Conservation (phyloP, 2,113 vertebrate species). For the Elgaria multicarinata region DNA sequence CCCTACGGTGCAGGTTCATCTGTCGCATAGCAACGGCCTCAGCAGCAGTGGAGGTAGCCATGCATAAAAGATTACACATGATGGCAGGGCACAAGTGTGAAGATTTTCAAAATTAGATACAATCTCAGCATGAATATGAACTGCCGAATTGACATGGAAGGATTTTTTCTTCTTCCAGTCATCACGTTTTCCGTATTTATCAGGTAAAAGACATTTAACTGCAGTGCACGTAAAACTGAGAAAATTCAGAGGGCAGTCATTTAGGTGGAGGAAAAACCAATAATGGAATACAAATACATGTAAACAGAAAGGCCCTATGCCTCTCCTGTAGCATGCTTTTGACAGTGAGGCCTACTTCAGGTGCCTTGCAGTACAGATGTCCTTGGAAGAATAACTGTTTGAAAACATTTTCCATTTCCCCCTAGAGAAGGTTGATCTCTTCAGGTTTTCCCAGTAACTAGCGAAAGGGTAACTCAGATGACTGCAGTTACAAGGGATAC, state of each 20-base stretch:
- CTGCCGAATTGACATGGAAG: constrained; percentile 76
- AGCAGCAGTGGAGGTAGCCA: constrained; percentile 90
- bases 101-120: constrained; percentile 89
- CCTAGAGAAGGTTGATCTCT: constrained; percentile 27
- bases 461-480: not conserved
- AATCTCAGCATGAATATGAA: constrained; percentile 84
- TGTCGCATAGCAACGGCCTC: constrained; percentile 96
- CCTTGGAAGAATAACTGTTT: constrained; percentile 38
- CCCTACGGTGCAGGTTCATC: constrained; percentile 89
- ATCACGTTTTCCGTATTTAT: constrained; percentile 76
- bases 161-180: constrained; percentile 76
- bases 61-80: constrained; percentile 98
- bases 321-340: constrained; percentile 38
- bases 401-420: constrained; percentile 12
- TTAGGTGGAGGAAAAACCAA: constrained; percentile 61
- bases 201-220: constrained; percentile 71
- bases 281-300: constrained; percentile 68
- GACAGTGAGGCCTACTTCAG: constrained; percentile 57
- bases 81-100: constrained; percentile 85
- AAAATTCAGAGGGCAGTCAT: constrained; percentile 72
- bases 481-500: not conserved
- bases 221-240: constrained; percentile 52
- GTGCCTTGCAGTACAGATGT: constrained; percentile 45
- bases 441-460: constrained; percentile 25
- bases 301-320: constrained; percentile 66